These are phyloP conservation scores for Gallinago jamesoni DNA, from an alignment of 2,113 vertebrate genomes.

Conservation along the genomic window DNA sequence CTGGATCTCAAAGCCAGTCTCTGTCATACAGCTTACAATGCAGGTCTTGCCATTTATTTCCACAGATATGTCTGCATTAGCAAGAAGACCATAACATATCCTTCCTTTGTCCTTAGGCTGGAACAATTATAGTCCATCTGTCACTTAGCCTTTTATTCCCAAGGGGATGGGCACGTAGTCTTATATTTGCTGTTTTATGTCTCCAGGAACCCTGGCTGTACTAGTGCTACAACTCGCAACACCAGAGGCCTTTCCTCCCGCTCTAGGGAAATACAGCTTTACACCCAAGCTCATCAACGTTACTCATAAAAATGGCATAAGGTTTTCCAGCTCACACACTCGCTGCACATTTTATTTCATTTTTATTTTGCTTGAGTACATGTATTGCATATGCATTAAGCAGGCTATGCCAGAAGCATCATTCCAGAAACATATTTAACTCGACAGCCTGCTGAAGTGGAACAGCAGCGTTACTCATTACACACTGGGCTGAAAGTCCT, in stretches of 20 bases:
- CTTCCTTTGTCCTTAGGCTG: neutral
- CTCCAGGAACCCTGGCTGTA: neutral
- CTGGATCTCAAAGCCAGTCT: neutral
- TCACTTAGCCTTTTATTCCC: neutral
- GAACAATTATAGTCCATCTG: neutral
- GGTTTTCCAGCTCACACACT: neutral
- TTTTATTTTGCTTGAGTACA: slow-evolving; percentile 34
- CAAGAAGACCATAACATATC: neutral
- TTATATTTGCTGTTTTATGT: neutral
- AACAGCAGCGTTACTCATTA: neutral
- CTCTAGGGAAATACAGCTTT: neutral
- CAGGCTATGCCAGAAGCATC: slow-evolving; percentile 36
- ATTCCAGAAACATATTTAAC: slow-evolving; percentile 35
- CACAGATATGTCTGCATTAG: neutral
- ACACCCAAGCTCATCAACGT: neutral
- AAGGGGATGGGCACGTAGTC: neutral
- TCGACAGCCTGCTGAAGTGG: slow-evolving; percentile 43
- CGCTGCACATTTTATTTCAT: neutral
- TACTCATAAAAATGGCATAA: neutral
- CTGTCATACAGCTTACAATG: neutral
- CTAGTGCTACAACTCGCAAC: neutral
- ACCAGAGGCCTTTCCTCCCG: neutral
- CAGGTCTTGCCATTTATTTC: neutral
- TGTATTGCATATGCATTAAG: slow-evolving; percentile 33
- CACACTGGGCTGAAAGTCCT: neutral